Base-by-base conservation (phyloP, 2,797 vertebrate species). In the Urophycis tenuis region DNA sequence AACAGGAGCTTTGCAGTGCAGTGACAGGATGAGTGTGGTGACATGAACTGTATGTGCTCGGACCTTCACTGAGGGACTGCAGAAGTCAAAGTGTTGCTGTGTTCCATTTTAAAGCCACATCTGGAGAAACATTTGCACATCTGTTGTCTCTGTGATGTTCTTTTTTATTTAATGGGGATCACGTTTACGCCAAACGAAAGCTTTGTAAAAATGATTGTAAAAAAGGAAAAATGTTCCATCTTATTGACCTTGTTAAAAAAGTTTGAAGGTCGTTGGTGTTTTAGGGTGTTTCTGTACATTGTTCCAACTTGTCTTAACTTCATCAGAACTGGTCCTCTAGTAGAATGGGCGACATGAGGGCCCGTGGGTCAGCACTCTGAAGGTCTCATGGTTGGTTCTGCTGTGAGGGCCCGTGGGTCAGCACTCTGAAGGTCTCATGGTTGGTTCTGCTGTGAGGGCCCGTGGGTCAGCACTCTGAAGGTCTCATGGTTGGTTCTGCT, bases 31-130 rank as follows among this genome's bases (percentile, higher is more conserved):
- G 45, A 49, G 45, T 11, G 45, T 17, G 3, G 45, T 11, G 17
- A 49, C 45, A 22, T 22, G 45, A 60, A 60, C 22, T n/a, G n/a
- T n/a, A n/a, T n/a, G n/a, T n/a, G n/a, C n/a, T 49, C 41, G 14
- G 41, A 3, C 15, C 3, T 11, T 41, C 45, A 11, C 17, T 53
- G 19, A 22, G 17, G 22, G 53, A 60, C 22, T 14, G 22, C 53
- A 22, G 45, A 22, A 22, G 64, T 69, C n/a, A 35, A 29, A 34
- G 71, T 72, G 30, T n/a, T 72, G 6, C 71, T 33, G 17, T 36
- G 30, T 35, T 72, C 33, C 29, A 7, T 67, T 67, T 25, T 67
- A 67, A 67, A 7, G 69, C 67, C 80, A 83, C 82, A 82, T 75
- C 77, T 77, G 30, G 15, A 71, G 30, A 33, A 32, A 17, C 36